phyloP scores from a whole-genome alignment of 2,888 invertebrate genomes.

The Drosophila mimica region DNA sequence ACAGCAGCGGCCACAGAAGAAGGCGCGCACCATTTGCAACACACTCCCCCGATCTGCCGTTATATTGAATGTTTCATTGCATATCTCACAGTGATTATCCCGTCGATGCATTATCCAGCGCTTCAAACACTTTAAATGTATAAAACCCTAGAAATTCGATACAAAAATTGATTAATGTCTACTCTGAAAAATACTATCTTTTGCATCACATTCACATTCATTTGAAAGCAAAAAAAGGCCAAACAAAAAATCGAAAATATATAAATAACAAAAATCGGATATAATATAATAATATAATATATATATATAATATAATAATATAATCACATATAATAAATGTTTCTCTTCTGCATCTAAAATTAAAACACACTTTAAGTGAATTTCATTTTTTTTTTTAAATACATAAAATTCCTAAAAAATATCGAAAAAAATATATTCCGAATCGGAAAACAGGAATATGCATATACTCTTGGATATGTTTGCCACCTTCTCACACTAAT shows the following conservation, averaged over 20 bases:
- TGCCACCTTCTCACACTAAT: background rate
- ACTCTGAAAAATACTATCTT: background rate
- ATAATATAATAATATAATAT: no score
- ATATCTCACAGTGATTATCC: constrained; percentile 82
- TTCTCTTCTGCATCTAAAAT: background rate
- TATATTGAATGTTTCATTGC: constrained; percentile 72
- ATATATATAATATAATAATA: no score
- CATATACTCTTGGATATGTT: background rate
- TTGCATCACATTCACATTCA: background rate
- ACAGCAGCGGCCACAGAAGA: constrained; percentile 79
- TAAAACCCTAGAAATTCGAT: constrained; percentile 72
- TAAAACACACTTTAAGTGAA: background rate
- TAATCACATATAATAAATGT: background rate
- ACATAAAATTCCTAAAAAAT: background rate
- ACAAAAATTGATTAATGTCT: background rate
- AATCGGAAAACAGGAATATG: background rate
- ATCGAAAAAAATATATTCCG: background rate
- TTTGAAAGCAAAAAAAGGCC: background rate
- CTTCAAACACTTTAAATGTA: constrained; percentile 82
- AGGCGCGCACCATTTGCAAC: constrained; percentile 72
- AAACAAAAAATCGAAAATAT: background rate
- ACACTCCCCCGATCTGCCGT: constrained; percentile 71
- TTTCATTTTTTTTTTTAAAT: background rate
- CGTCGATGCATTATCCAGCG: constrained; percentile 82
- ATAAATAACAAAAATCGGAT: background rate